Base-by-base conservation (phyloP, 2,113 vertebrate genomes). In the Dipodomys stephensi region DNA sequence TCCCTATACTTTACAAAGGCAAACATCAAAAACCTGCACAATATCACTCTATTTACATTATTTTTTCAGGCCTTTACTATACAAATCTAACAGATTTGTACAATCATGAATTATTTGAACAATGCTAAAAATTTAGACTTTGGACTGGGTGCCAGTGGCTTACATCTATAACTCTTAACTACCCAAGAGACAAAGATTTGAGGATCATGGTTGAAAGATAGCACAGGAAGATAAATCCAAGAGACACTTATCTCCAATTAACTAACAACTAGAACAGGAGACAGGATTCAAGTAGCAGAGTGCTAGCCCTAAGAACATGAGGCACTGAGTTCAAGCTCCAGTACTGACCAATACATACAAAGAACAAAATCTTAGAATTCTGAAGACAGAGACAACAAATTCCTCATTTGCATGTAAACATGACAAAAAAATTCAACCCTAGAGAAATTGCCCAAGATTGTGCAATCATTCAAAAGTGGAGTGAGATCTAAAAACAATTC, bases 1-100 rank as follows among this genome's bases (percentile, higher is more conserved):
- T 71, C 11, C 60, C 77, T 49, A 68, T 57, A 71, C 11, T 46
- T 4, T 49, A 74, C 28, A 80, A 80, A 88, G 44, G 15, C 60
- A 90, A 92, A 71, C 7, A 86, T 2, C 19, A 16, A 46, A 87
- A 6, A 77, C 11, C 60, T 88, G 16, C 4, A n/a, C 30, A 86
- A 60, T 95, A 90, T 88, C 35, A 77, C 13, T 62, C 11, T 68
- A 85, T 78, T 27, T 88, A 60, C 9, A 80, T 83, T 92, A 32
- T 84, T 94, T 83, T 32, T 46, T 9, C 10, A 68, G 32, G 49
- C 19, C 35, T 91, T 16, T 23, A 69, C 77, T 78, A 94, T 13
- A 71, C 62, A 83, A 64, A 86, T 86, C 30, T 83, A 83, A 93
- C 20, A 91, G 49, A 80, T 79, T 44, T 79, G 60, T n/a, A 77